Evolutionary conservation across 2,113 vertebrate species (phyloP), one percentile per base, ranked within the genome.

Genomic region (Hipposideros armiger): DNA sequence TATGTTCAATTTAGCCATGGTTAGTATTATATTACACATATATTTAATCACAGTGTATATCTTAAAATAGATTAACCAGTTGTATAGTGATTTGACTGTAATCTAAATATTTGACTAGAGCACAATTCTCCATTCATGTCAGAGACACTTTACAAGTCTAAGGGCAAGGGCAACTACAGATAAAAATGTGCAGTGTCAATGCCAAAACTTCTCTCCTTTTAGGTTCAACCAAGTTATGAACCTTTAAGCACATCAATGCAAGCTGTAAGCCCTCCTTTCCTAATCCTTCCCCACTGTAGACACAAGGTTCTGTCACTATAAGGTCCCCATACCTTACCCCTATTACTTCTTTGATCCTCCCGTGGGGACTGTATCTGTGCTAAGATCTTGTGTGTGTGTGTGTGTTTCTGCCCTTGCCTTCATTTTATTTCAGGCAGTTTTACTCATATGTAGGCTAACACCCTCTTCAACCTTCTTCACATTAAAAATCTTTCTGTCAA

Each of bases 51-150:
- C 11, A 72, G 30, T 28, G 28, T 72, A 24, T 70, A 78, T 62
- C 70, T 88, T 87, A 83, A 76, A 83, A 47, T 70, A 77, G 76
- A 50, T 91, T 47, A 82, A 28, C 28, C 40, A 56, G 26, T 26
- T 87, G 13, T 70, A 73, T 60, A 24, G 24, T 77, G 76, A 56
- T 83, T 83, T 83, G 83, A 77, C 52, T 70, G 20, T 87, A 58
- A 47, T 87, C 67, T 76, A 56, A 76, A 82, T 66, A 91, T 91
- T 91, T 96, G 58, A 94, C 10, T n/a, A 87, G n/a, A 84, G 19
- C 14, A 82, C 22, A 87, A 62, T 52, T 83, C 52, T 88, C 52
- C n/a, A 28, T 56, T 87, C 32, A 76, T 69, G 32, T 58, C 26
- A 70, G 60, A 83, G 62, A 67, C 40, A 66, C 6, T 66, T 86